Evolutionary conservation across 2,797 vertebrate genomes (phyloP), one percentile per base, ranked within the genome.

Genomic region (Poecilia velifera): DNA sequence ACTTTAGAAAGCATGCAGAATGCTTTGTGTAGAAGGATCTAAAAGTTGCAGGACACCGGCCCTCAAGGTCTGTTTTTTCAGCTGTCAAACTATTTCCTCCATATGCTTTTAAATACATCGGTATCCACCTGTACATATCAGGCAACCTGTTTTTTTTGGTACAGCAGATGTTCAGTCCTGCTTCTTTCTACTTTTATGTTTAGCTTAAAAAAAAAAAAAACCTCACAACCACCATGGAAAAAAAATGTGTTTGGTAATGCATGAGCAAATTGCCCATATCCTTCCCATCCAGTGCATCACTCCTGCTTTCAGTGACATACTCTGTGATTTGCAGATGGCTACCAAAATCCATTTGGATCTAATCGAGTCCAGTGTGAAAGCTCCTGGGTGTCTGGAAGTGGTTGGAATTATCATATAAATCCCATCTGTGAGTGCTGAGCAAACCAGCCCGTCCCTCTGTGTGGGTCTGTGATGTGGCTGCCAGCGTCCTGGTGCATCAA

Each of bases 381-480:
- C 90, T 89, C 89, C 85, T 79, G 87, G 90, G 88, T 91, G 86
- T 91, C 86, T 92, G 87, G 80, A 91, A 91, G 90, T 93, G 91
- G 86, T 90, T 86, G 86, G 90, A 91, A 94, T 93, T 89, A 94
- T 93, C 92, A 93, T 93, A 93, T 92, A 93, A 93, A 95, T 93
- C 90, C 91, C 90, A 92, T 94, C 91, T 94, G 88, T 88, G 89
- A 90, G 89, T 82, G 86, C 85, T 76, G 84, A 86, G 90, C 77
- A 66, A 90, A 84, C 82, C 53, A 57, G 8, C 66, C 70, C 77
- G 77, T 82, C 84, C 80, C 81, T 80, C 82, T 88, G 86, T 47
- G 76, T 81, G 68, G 68, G 76, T 84, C 71, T 89, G 89, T 91
- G 91, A 94, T 93, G 91, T 90, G 89, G 88, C 92, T 94, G 90